These are phyloP conservation scores for Chitala chitala DNA, from an alignment of 2,113 vertebrate genomes.

Conservation along the genomic window DNA sequence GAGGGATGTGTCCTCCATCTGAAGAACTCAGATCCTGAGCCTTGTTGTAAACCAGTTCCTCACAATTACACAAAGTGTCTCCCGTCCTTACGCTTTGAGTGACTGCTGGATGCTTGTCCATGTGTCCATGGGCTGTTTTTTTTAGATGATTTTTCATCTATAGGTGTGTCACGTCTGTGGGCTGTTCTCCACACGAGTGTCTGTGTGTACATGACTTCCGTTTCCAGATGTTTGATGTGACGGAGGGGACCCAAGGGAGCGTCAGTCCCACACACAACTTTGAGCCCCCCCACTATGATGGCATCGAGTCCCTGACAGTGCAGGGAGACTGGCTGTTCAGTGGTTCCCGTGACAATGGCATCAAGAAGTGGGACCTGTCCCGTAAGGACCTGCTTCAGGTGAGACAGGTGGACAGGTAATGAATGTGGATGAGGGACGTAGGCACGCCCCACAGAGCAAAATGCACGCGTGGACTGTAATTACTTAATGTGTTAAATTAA, in stretches of 20 bases:
- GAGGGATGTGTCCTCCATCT: too few relatives aligned
- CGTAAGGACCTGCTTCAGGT: constrained; percentile 94
- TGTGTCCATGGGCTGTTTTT: neutral
- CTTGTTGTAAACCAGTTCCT: too few relatives aligned
- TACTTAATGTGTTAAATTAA: neutral
- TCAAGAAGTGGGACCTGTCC: constrained; percentile 95
- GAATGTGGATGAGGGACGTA: too few relatives aligned
- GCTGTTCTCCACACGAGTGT: too few relatives aligned
- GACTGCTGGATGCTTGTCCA: neutral
- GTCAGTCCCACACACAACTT: constrained; percentile 90
- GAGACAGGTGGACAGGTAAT: too few relatives aligned
- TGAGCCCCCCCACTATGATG: constrained; percentile 95
- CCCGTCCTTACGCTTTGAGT: neutral
- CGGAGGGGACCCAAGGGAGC: constrained; percentile 83
- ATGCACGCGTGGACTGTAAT: neutral
- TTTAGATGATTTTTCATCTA: neutral
- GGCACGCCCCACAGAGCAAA: neutral
- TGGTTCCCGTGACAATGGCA: constrained; percentile 93
- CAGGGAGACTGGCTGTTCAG: constrained; percentile 88
- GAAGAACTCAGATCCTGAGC: too few relatives aligned
- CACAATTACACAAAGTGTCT: too few relatives aligned
- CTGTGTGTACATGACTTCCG: too few relatives aligned
- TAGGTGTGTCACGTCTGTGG: neutral
- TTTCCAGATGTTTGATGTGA: constrained; percentile 89
- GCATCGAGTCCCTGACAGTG: constrained; percentile 89